phyloP scores from a whole-genome alignment of 2,797 vertebrate genomes.

The Toxotes lorentzi region DNA sequence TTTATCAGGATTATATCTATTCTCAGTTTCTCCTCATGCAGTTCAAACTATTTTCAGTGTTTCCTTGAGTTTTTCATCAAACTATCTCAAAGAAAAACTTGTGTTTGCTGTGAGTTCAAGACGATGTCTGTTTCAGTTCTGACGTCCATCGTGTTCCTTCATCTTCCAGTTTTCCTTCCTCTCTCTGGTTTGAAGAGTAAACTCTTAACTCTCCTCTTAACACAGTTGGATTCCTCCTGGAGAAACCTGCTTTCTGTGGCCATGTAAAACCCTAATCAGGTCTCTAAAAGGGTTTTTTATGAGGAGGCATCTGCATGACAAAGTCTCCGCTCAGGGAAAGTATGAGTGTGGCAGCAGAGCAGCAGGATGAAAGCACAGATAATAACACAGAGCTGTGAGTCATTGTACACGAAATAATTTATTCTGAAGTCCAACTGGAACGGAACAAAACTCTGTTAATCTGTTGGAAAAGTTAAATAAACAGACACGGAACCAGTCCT shows the following conservation, averaged over 20 bases:
- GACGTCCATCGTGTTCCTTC: neutral
- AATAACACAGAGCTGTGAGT: neutral
- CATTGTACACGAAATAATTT: neutral
- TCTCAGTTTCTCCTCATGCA: too few species aligned
- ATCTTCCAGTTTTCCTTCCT: neutral
- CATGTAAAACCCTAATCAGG: slow-evolving; percentile 1
- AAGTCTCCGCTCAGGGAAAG: neutral
- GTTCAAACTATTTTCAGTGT: neutral
- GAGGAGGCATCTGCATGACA: slow-evolving; percentile 3
- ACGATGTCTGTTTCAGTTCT: neutral
- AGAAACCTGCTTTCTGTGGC: neutral
- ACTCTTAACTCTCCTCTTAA: too few species aligned
- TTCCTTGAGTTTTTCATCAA: neutral
- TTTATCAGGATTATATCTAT: too few species aligned
- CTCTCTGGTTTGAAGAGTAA: neutral
- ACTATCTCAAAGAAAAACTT: neutral
- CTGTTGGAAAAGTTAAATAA: neutral
- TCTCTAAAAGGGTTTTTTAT: slow-evolving; percentile 7
- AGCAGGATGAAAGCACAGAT: slow-evolving; percentile 4
- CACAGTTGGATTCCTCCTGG: neutral
- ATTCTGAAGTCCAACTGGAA: neutral
- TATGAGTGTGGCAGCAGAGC: neutral
- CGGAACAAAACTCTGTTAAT: slow-evolving; percentile 6
- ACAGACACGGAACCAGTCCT: neutral
- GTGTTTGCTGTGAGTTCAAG: neutral